Percentiles rank a stretch among this genome's conserved stretches.
phyloP scores from a whole-genome alignment of 1,140 invertebrate genomes.

The Drosophila watanabei region DNA sequence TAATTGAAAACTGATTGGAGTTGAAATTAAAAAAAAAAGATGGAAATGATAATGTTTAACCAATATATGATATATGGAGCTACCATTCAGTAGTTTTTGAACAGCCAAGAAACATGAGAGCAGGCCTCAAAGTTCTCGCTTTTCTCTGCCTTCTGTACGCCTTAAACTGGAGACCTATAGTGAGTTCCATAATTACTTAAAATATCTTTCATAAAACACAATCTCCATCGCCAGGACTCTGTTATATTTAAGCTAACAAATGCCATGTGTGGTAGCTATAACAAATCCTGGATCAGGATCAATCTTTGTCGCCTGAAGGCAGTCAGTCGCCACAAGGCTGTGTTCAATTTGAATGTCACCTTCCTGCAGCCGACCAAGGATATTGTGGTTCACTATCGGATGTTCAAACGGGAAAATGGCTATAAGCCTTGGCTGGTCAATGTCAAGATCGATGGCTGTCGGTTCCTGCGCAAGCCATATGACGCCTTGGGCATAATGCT shows the following conservation, averaged over 20 bases:
- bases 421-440: conserved; percentile 27
- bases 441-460: conserved; percentile 6
- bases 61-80: neutral
- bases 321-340: conserved; percentile 7
- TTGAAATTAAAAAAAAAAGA: conserved; percentile 3
- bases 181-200: neutral
- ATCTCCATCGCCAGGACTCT: neutral
- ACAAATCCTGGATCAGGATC: conserved; percentile 18
- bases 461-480: conserved; percentile 10
- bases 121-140: neutral
- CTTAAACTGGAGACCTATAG: neutral
- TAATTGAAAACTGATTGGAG: conserved; percentile 13
- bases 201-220: no score
- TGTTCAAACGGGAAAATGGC: conserved; percentile 22
- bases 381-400: conserved; percentile 1
- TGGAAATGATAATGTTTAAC: neutral
- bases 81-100: neutral
- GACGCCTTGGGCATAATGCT: conserved; percentile 16
- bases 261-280: conserved; percentile 13
- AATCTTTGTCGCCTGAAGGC: conserved; percentile 31
- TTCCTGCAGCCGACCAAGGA: conserved; percentile 10
- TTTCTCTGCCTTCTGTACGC: neutral
- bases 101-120: neutral
- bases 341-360: conserved; percentile 20
- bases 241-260: conserved; percentile 30